Percentiles rank a stretch among this genome's conserved stretches.
Evolutionary conservation across 2,888 invertebrate genomes (phyloP).

Genomic region (Buathra laborator): DNA sequence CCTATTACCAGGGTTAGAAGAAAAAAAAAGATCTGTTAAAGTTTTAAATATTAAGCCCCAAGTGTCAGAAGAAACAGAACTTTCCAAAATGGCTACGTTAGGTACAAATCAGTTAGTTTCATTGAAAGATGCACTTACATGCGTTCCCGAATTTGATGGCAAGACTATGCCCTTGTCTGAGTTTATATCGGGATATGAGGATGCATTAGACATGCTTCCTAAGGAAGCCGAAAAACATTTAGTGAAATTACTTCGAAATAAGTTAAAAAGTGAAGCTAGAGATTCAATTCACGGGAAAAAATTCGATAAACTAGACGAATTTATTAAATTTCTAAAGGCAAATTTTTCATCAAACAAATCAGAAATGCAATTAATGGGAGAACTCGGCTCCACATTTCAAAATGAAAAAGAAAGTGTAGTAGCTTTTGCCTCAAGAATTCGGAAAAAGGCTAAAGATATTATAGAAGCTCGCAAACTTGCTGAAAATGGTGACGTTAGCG

Average conservation of each 20-base stretch:
- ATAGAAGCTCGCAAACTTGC: neutral
- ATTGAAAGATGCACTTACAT: neutral
- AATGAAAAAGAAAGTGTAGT: slow-evolving; percentile 28
- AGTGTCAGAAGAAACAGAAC: neutral
- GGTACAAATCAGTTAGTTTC: slow-evolving; percentile 3
- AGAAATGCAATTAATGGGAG: slow-evolving; percentile 7
- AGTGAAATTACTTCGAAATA: neutral
- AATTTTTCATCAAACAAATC: slow-evolving; percentile 11
- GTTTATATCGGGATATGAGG: neutral
- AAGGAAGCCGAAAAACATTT: neutral
- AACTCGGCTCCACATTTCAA: slow-evolving; percentile 22
- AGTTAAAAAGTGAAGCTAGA: slow-evolving; percentile 3
- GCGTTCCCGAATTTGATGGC: neutral
- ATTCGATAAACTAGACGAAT: neutral
- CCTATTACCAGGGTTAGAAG: too few species aligned
- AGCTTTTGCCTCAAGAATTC: neutral
- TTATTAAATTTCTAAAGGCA: slow-evolving; percentile 9
- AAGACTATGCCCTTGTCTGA: neutral
- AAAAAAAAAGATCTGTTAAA: too few species aligned
- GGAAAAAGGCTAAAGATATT: slow-evolving; percentile 4
- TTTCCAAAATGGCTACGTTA: neutral
- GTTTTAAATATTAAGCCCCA: too few species aligned
- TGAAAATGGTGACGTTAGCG: neutral
- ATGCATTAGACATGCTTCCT: slow-evolving; percentile 8
- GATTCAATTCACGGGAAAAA: slow-evolving; percentile 8